Evolutionary conservation across 2,888 invertebrate genomes (phyloP), one percentile per base, ranked within the genome.

Genomic region (Ichneumoninae sp.): DNA sequence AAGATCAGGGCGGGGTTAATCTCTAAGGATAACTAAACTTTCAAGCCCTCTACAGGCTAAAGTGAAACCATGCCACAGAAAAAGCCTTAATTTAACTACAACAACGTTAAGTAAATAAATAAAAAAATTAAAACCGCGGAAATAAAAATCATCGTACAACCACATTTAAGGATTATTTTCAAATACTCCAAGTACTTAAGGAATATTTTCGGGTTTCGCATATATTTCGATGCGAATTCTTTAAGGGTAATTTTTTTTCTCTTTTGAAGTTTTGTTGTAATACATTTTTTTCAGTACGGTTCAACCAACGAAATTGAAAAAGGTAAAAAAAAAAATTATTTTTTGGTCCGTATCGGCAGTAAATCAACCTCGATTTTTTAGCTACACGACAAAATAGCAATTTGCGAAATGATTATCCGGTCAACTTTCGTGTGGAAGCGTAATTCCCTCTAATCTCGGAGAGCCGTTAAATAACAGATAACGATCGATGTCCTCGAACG

Each of bases 31-130:
- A 73, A 44, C 50, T 70, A 76, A 73, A 30, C 68, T 71, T 50
- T 40, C 80, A 50, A 75, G 60, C 26, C 50, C 71, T 47, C 52
- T 75, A 75, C 33, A 13, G 44, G 69, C 47, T 83, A 79, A 73
- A 73, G 57, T 40, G 36, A 63, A 54, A 57, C 19, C 83, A 83
- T 83, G 83, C 83, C 69, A 75, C 30, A 33, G 57, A 69, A 16
- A 52, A 80, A 75, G 57, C 52, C 33, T 30, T 47, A 54, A 54
- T 79, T 65, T 10, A 66, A 54, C 47, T 57, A 71, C 71, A 71
- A 54, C 54, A 71, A 71, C 71, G 54, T 71, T 71, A 52, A 52
- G n/a, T 52, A 52, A 52, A 52, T n/a, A 4, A n/a, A 16, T 52
- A 4, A 16, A n/a, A n/a, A n/a, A 52, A 13, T 16, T n/a, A 40